Evolutionary conservation across 1,140 invertebrate genomes (phyloP).

Genomic region (Pseudachorutes palmiensis): DNA sequence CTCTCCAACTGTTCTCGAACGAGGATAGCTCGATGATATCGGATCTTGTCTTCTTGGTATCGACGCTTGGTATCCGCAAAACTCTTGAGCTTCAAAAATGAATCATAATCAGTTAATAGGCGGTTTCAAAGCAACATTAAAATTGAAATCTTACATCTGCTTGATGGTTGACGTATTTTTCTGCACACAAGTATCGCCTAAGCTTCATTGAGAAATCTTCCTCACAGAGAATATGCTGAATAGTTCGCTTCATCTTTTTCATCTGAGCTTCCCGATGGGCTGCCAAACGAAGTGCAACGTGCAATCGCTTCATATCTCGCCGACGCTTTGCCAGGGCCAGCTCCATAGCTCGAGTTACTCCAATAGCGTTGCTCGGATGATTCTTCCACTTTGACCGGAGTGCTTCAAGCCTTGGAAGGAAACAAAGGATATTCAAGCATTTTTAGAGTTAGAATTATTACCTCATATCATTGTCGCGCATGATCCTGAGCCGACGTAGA

Average conservation of each 20-base stretch:
- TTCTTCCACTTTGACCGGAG: not conserved
- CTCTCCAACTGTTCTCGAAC: constrained; percentile 10
- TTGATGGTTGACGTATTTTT: constrained; percentile 16
- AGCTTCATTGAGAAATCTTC: constrained; percentile 15
- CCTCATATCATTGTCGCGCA: not conserved
- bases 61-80: constrained; percentile 15
- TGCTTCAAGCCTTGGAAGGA: not conserved
- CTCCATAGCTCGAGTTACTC: constrained; percentile 9
- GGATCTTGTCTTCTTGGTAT: constrained; percentile 19
- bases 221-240: constrained; percentile 19
- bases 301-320: not conserved
- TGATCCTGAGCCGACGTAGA: not conserved
- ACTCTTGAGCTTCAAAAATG: constrained; percentile 1
- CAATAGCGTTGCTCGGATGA: constrained; percentile 14
- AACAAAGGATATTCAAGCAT: not conserved
- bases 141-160: constrained; percentile 16
- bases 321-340: not conserved
- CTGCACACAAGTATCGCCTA: not conserved
- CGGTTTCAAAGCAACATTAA: not conserved
- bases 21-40: constrained; percentile 16
- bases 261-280: not conserved
- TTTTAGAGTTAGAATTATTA: constrained; percentile 6
- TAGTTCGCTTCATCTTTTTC: not conserved
- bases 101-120: not conserved
- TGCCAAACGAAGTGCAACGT: not conserved